These are phyloP conservation scores for Pogonomyrmex barbatus DNA, from an alignment of 1,140 invertebrate species.

Conservation along the genomic window DNA sequence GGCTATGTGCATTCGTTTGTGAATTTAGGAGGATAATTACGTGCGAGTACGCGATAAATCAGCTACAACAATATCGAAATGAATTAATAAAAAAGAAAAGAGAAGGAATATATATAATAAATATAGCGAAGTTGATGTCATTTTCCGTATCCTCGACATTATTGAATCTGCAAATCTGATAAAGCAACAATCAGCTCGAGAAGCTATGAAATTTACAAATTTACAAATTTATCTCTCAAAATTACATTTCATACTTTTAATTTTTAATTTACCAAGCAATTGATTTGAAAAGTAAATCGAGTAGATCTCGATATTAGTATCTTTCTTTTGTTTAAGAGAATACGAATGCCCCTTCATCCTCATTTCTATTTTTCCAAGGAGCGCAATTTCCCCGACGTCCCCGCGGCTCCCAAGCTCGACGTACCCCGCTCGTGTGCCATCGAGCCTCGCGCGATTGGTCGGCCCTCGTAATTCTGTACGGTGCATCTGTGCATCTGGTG, in stretches of 20 bases:
- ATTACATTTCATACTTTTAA: no score
- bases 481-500: slow-evolving; percentile 28
- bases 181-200: background rate
- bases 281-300: background rate
- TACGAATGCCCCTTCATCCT: background rate
- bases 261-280: background rate
- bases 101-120: background rate
- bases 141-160: background rate
- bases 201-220: background rate
- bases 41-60: slow-evolving; percentile 28
- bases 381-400: background rate
- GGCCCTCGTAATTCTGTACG: slow-evolving; percentile 31
- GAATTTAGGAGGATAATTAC: slow-evolving; percentile 43
- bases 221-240: background rate
- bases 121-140: background rate
- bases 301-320: background rate
- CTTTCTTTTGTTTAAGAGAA: background rate
- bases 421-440: slow-evolving; percentile 26
- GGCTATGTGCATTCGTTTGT: background rate
- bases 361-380: background rate
- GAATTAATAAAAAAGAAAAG: slow-evolving; percentile 26
- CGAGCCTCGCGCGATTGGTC: slow-evolving; percentile 28
- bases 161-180: background rate
- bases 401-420: background rate
- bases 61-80: background rate